A percentile compares a stretch with the other conserved stretches of the same genome.
Evolutionary conservation across 37 sponge, comb jelly and placozoan species (phyloP).

Genomic region (Chondrosia reniformis): DNA sequence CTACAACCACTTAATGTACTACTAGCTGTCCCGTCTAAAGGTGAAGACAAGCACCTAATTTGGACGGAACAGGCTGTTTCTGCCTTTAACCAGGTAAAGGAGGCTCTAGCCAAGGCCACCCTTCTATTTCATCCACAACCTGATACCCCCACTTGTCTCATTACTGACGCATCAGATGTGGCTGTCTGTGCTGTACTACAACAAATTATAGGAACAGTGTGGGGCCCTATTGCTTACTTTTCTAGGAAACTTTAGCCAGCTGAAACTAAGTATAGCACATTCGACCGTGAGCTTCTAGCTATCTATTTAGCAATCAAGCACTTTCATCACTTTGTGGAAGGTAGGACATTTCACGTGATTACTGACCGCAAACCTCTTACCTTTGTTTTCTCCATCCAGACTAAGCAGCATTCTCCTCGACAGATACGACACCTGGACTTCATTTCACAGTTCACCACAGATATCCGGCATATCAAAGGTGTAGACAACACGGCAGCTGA

Average conservation of each 20-base stretch:
- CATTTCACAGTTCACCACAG: conserved; percentile 35
- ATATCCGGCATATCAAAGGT: conserved; percentile 27
- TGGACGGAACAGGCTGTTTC: no score
- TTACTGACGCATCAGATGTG: no score
- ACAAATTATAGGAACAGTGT: no score
- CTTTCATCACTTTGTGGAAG: conserved; percentile 43
- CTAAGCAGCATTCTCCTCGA: conserved; percentile 22
- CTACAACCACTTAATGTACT: no score
- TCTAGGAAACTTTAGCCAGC: conserved; percentile 32
- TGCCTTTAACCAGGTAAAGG: no score
- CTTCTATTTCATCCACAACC: no score
- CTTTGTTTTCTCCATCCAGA: conserved; percentile 4
- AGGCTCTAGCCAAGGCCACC: no score
- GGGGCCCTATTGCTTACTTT: conserved; percentile 55
- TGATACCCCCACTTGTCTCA: no score
- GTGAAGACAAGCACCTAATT: no score
- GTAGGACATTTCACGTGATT: conserved; percentile 22
- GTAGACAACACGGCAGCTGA: conserved; percentile 29
- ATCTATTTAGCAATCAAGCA: conserved; percentile 30
- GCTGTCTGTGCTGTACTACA: no score
- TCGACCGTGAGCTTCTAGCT: conserved; percentile 42
- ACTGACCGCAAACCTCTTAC: conserved; percentile 44
- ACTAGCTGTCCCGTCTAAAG: no score
- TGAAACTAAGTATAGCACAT: conserved; percentile 39
- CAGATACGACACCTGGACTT: conserved; percentile 27